phyloP scores from a whole-genome alignment of 2,888 invertebrate species.

The Rutpela maculata region DNA sequence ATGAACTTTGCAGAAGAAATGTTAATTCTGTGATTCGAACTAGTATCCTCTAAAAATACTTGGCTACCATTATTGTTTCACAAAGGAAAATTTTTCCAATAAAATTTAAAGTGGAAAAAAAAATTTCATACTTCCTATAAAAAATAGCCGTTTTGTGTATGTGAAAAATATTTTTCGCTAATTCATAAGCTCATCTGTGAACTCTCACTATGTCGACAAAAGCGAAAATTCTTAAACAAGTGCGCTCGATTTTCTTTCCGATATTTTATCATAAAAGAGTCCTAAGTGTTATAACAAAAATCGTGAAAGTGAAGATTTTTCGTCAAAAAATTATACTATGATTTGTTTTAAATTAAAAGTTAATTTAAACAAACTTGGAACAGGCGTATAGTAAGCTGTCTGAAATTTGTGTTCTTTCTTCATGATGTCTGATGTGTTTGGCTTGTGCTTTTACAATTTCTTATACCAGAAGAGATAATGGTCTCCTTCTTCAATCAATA shows the following conservation, averaged over 20 bases:
- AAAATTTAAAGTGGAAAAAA: not conserved
- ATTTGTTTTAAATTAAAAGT: not conserved
- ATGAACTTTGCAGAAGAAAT: slow-evolving; percentile 15
- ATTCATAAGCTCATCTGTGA: slow-evolving; percentile 4
- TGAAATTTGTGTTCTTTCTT: slow-evolving; percentile 14
- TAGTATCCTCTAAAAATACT: not conserved
- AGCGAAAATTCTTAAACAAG: not conserved
- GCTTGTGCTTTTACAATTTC: slow-evolving; percentile 81
- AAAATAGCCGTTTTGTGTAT: slow-evolving; percentile 12
- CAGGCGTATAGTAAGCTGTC: slow-evolving; percentile 4
- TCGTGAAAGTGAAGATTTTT: not conserved
- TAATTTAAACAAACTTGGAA: not conserved
- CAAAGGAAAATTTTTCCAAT: not conserved
- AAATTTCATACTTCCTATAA: slow-evolving; percentile 2
- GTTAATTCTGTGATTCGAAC: not conserved
- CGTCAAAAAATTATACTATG: not conserved
- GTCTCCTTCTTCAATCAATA: slow-evolving; percentile 90
- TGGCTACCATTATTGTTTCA: not conserved
- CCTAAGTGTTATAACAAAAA: not conserved
- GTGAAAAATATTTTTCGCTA: slow-evolving; percentile 14
- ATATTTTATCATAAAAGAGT: not conserved
- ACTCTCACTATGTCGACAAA: slow-evolving; percentile 15
- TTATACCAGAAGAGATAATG: slow-evolving; percentile 95
- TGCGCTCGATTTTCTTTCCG: not conserved
- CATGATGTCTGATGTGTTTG: not conserved